A percentile compares a stretch with the other conserved stretches of the same genome.
Conservation (phyloP, 2,888 invertebrate genomes). For the Lasioglossum pauxillum region DNA sequence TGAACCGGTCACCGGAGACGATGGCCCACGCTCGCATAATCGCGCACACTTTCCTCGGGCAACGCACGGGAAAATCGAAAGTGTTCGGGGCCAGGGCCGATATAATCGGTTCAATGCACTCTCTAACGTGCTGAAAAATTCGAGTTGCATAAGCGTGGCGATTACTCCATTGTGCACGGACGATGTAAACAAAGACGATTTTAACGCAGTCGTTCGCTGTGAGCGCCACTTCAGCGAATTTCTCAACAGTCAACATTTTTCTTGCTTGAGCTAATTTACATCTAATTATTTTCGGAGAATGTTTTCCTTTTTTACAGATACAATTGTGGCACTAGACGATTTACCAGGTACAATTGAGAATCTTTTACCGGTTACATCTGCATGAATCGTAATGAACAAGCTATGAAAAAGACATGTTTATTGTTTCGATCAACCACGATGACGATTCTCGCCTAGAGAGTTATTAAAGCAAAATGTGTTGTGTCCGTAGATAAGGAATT, state of each 20-base stretch:
- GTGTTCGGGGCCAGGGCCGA: not conserved
- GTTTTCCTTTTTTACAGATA: too few species aligned
- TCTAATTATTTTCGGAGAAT: not conserved
- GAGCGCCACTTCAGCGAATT: not conserved
- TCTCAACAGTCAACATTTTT: not conserved
- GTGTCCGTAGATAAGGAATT: not conserved
- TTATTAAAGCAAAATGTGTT: not conserved
- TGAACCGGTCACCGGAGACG: conserved; percentile 17
- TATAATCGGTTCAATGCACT: conserved; percentile 31
- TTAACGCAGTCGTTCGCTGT: not conserved
- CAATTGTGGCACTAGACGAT: not conserved
- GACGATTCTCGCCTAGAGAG: not conserved
- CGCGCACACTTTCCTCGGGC: not conserved
- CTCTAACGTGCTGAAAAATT: conserved; percentile 19
- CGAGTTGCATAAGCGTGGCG: not conserved
- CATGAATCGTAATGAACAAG: not conserved
- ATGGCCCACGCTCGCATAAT: not conserved
- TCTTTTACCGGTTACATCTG: not conserved
- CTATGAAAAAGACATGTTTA: not conserved
- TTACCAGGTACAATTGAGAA: not conserved
- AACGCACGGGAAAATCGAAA: not conserved
- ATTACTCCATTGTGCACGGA: not conserved
- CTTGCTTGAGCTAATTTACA: not conserved
- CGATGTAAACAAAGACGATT: not conserved
- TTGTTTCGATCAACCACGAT: not conserved